Percentiles rank a stretch among this genome's conserved stretches.
These are phyloP conservation scores for Mareca strepera DNA, from an alignment of 2,797 vertebrate genomes.

Conservation along the genomic window DNA sequence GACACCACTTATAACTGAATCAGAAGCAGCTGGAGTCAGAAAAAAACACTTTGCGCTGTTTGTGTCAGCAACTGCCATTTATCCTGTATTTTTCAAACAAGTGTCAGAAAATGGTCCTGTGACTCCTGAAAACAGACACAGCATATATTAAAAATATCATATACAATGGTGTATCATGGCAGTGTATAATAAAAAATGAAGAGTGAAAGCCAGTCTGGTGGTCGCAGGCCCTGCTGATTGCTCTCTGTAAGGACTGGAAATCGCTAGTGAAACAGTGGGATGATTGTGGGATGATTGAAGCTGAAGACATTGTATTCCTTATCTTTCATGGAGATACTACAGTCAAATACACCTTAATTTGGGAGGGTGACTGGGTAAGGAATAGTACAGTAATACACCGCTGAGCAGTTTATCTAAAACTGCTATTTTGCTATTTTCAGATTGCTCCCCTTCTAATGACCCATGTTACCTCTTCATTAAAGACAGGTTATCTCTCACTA, in stretches of 20 bases:
- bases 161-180: not conserved
- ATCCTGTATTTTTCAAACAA: not conserved
- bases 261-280: not conserved
- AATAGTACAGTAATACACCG: not conserved
- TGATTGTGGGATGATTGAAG: not conserved
- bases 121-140: not conserved
- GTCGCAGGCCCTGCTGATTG: not conserved
- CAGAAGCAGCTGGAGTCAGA: not conserved
- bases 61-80: not conserved
- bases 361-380: not conserved
- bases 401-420: constrained; percentile 6
- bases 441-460: not conserved
- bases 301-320: not conserved
- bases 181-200: not conserved
- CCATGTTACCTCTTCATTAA: constrained; percentile 27
- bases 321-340: not conserved
- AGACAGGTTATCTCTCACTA: constrained; percentile 17
- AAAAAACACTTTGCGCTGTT: not conserved
- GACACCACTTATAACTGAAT: not conserved
- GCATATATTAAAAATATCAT: not conserved
- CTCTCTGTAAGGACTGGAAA: not conserved
- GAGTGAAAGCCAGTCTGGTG: not conserved
- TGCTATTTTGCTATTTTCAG: not conserved
- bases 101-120: not conserved
- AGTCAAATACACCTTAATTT: not conserved